Base-by-base conservation (phyloP, 1,140 invertebrate species). In the Monochamus saltuarius region DNA sequence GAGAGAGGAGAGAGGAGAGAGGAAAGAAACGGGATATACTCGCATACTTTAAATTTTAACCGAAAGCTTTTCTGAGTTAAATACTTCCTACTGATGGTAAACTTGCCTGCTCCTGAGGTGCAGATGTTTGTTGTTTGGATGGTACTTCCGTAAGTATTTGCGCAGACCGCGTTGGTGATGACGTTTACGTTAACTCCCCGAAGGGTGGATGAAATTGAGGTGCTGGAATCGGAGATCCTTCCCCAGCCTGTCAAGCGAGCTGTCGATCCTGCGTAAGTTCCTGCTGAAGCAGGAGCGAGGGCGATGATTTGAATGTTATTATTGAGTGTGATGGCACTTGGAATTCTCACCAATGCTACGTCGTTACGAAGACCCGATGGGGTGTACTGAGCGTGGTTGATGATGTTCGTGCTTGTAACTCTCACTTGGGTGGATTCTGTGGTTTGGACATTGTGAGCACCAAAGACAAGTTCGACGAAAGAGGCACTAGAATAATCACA, bases 181-280 rank as follows among this genome's bases (percentile, higher is more conserved):
- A 16, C 7, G 39, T n/a, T 42, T 2, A 42, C 2, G 39, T 17
- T 17, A 7, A 42, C 39, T 17, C 39, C 16, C 7, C n/a, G 2
- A 16, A 42, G 39, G 39, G 16, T 17, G n/a, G 39, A 7, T 17
- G 39, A 42, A 16, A 42, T 42, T n/a, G 39, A 42, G 16, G 39
- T 3, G 8, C 8, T 9, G 4, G 39, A 42, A 16, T 42, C 39
- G 39, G 39, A 13, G 6, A 29, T 29, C 40, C 49, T 51, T 39
- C 59, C 59, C 59, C 59, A 61, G 19, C 59, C 59, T 17, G 59
- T 49, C 10, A 61, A 17, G n/a, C 22, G 19, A 45, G 42, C 59
- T 10, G 42, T 56, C 19, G 14, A 14, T 49, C 59, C 53, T 14
- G 52, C 58, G 22, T 53, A 60, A 7, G 38, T 60, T 46, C 50